These are phyloP conservation scores for Sebastiscus tertius DNA, from an alignment of 2,797 vertebrate species.

Conservation along the genomic window DNA sequence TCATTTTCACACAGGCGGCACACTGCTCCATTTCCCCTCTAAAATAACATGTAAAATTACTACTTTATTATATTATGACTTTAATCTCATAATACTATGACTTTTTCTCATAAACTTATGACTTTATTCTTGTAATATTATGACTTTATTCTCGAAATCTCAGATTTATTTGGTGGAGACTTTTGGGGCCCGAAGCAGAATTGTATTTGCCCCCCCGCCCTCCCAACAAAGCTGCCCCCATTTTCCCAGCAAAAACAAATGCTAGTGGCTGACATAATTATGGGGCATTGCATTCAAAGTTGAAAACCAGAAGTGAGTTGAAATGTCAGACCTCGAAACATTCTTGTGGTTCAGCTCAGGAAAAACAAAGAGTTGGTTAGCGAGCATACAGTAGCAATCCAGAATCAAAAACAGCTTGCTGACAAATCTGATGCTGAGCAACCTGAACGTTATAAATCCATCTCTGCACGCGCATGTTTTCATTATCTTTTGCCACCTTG, in stretches of 20 bases:
- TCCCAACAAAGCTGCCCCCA: background rate
- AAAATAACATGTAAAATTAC: too few species aligned
- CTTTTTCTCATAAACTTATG: too few species aligned
- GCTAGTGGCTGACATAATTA: conserved; percentile 36
- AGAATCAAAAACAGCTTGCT: background rate
- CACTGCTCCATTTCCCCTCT: too few species aligned
- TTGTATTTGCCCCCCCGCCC: too few species aligned
- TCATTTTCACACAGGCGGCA: too few species aligned
- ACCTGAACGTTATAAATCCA: too few species aligned
- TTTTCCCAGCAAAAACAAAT: background rate
- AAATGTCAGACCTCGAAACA: conserved; percentile 17
- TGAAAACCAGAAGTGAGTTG: conserved; percentile 10
- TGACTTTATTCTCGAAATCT: too few species aligned
- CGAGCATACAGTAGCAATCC: background rate
- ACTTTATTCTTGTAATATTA: too few species aligned
- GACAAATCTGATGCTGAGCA: background rate
- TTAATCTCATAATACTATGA: too few species aligned
- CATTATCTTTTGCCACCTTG: too few species aligned
- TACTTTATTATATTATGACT: too few species aligned
- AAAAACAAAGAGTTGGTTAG: background rate
- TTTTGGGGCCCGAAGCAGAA: background rate
- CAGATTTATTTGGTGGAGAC: background rate
- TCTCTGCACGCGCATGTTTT: too few species aligned
- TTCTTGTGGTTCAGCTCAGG: conserved; percentile 35
- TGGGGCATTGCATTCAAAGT: background rate